Evolutionary conservation across 2,113 vertebrate species (phyloP), one percentile per base, ranked within the genome.

Genomic region (Echinops telfairi): DNA sequence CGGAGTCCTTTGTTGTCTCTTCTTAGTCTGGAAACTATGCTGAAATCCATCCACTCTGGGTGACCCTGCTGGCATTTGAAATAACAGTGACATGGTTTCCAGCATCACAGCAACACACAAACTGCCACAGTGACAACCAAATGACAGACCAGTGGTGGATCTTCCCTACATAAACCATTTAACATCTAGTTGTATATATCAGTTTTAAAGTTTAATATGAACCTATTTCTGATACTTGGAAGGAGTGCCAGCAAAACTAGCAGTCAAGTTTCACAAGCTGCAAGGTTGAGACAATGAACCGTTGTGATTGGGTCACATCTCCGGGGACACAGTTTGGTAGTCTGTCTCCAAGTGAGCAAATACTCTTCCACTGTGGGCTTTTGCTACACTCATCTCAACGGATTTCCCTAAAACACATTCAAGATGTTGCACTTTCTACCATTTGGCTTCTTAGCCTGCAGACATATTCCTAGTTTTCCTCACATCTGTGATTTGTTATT

Each of bases 161-260:
- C 43, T 10, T 47, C 19, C 33, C 22, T 8, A 78, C 91, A 70
- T 89, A 53, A 66, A 84, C 22, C 87, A 89, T 38, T 89, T 84
- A 71, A 80, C 78, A 85, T 81, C 76, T 22, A 11, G 6, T 70
- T 87, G 79, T 47, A 25, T 58, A 81, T 6, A 23, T 70, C 38
- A 64, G 6, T 87, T 88, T 88, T 94, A 29, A 86, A 75, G 43
- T 62, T 86, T 84, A 83, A 40, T 66, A 27, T 16, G 20, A 8
- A 22, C 62, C 62, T 83, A 19, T 9, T 36, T 25, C 20, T 27
- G 23, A 83, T 31, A 76, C 71, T 4, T 73, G 19, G 53, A 23
- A 71, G 19, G 12, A 84, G 1, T 14, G 12, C 75, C 62, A 68
- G 15, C 14, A 33, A 64, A 83, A 53, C 20, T 3, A 33, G 40